Evolutionary conservation across 2,113 vertebrate species (phyloP), one percentile per base, ranked within the genome.

Genomic region (Tragelaphus strepsiceros): DNA sequence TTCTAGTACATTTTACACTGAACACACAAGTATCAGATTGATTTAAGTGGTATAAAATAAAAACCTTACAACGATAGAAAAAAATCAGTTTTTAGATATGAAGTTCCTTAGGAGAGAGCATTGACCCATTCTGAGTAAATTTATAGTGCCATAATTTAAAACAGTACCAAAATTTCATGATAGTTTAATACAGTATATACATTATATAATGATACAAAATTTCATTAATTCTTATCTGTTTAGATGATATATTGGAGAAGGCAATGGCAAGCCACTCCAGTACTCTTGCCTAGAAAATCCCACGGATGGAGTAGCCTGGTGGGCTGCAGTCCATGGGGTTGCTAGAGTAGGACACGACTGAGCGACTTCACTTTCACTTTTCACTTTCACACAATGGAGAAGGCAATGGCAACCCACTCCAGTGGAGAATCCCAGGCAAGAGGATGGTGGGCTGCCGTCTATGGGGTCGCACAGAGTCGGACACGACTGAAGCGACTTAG

Each of bases 21-120:
- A 91, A 93, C 26, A 94, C 13, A 89, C 11, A 54, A 56, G 30
- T 92, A 80, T 84, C 49, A 64, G 59, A 93, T n/a, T 95, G 61
- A 49, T 49, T 56, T 82, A 67, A 83, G 51, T 92, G 43, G 7
- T 54, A 97, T 91, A 93, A 93, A 96, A 83, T 49, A 90, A 92
- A 22, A 88, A 85, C 19, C 11, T 93, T 81, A 89, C 9, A 89
- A 96, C 0, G 30, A 81, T 28, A 58, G 39, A 85, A 17, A 87
- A 93, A 92, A 90, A 54, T 43, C 81, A 6, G n/a, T 88, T 96
- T 90, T 80, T 81, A 85, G 46, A 81, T 74, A 88, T 12, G 1
- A 91, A 89, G 24, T 85, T 85, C 8, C 91, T 89, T 35, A 58
- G 16, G 46, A 95, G n/a, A 91, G 0, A 85, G 30, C 30, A 92